Conservation (phyloP, 2,888 invertebrate species). For the Phalera bucephala region DNA sequence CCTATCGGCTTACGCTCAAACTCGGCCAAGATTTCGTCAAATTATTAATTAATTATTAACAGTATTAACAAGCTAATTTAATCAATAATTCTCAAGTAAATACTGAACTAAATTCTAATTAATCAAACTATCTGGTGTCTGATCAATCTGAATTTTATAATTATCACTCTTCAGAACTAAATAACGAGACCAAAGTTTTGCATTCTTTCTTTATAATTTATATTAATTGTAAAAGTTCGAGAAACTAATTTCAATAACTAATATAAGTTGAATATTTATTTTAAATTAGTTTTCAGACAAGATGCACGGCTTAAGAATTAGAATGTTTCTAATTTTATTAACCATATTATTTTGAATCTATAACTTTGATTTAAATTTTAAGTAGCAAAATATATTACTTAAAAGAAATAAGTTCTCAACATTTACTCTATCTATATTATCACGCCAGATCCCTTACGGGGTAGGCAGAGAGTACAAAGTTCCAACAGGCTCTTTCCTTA, state of each 20-base stretch:
- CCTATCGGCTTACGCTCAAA: too few species aligned
- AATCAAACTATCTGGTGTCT: not conserved
- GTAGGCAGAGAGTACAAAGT: too few species aligned
- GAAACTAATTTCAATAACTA: slow-evolving; percentile 1
- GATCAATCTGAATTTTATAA: not conserved
- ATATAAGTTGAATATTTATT: slow-evolving; percentile 1
- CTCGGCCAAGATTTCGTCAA: too few species aligned
- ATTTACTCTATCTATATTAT: too few species aligned
- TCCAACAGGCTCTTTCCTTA: too few species aligned
- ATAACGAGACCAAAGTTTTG: too few species aligned
- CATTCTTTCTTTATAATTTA: not conserved
- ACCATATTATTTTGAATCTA: not conserved
- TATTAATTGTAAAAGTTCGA: not conserved
- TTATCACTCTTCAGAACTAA: not conserved
- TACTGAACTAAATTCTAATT: not conserved
- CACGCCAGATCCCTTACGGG: too few species aligned
- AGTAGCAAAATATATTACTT: too few species aligned
- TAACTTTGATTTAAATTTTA: too few species aligned
- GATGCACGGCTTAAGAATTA: not conserved
- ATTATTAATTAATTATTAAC: too few species aligned
- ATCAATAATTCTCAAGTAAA: not conserved
- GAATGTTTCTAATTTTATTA: not conserved
- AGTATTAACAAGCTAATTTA: too few species aligned
- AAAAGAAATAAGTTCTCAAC: too few species aligned
- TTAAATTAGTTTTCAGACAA: not conserved